Conservation (phyloP, 2,888 invertebrate genomes). For the Parascotia fuliginaria region DNA sequence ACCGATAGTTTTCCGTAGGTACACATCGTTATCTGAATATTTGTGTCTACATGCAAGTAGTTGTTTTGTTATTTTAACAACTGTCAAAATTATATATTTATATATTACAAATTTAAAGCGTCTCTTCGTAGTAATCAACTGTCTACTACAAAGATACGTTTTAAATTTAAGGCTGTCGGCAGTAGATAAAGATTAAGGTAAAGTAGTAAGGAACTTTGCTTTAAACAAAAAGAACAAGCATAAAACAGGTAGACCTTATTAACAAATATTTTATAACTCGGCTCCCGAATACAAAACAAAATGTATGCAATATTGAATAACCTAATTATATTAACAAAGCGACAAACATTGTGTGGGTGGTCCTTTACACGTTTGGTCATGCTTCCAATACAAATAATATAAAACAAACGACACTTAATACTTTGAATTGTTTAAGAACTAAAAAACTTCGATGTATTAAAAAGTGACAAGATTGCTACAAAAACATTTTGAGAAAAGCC, state of each 20-base stretch:
- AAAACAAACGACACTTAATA: conserved; percentile 38
- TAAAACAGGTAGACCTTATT: conserved; percentile 8
- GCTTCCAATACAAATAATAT: conserved; percentile 42
- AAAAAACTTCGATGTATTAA: too few species aligned
- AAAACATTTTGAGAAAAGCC: too few species aligned
- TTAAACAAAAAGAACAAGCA: conserved; percentile 1
- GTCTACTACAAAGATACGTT: too few species aligned
- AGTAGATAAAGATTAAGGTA: too few species aligned
- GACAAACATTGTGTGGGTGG: conserved; percentile 49
- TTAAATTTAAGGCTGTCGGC: background rate
- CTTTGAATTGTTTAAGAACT: conserved; percentile 41
- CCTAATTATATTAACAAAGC: conserved; percentile 46
- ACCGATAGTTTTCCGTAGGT: conserved; percentile 10
- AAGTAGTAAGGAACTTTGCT: background rate
- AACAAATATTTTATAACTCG: conserved; percentile 14
- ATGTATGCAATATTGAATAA: conserved; percentile 17
- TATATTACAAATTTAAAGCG: too few species aligned
- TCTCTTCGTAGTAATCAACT: background rate
- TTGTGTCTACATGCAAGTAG: conserved; percentile 28
- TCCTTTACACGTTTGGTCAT: conserved; percentile 38
- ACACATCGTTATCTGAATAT: conserved; percentile 18
- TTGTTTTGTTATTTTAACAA: conserved; percentile 9
- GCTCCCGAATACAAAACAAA: conserved; percentile 9
- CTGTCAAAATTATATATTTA: background rate
- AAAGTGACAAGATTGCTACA: too few species aligned